A percentile compares a stretch with the other conserved stretches of the same genome.
These are phyloP conservation scores for Ganaspis brasiliensis DNA, from an alignment of 2,888 invertebrate species.

Conservation along the genomic window DNA sequence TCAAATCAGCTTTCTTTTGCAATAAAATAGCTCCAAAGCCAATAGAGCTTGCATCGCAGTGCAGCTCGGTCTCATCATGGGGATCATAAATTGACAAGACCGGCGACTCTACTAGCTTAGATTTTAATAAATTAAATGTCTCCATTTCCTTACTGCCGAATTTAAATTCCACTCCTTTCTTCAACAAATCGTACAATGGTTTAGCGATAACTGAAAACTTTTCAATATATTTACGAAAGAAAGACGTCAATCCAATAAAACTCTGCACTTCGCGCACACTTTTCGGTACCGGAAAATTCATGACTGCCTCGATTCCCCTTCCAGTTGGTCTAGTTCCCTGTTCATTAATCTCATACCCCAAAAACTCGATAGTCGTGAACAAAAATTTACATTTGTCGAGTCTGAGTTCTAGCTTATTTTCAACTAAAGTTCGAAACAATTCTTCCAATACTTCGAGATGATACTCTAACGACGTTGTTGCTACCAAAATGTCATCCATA, in stretches of 20 bases:
- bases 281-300: conserved; percentile 57
- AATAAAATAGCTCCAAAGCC: conserved; percentile 71
- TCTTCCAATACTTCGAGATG: background rate
- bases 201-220: conserved; percentile 47
- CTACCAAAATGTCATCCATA: too few relatives aligned
- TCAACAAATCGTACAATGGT: conserved; percentile 53
- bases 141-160: conserved; percentile 43
- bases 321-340: conserved; percentile 57
- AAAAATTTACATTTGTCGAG: too few relatives aligned
- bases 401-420: too few relatives aligned
- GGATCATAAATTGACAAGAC: conserved; percentile 43
- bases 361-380: too few relatives aligned
- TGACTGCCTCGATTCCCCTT: conserved; percentile 33
- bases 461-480: too few relatives aligned
- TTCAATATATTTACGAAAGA: conserved; percentile 25
- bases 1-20: conserved; percentile 64
- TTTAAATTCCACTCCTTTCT: background rate
- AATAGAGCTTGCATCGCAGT: conserved; percentile 57
- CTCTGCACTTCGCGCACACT: conserved; percentile 55
- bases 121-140: conserved; percentile 53
- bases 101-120: background rate
- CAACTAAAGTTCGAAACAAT: conserved; percentile 16
- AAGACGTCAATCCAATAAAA: conserved; percentile 54
- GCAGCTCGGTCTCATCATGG: background rate
- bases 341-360: conserved; percentile 22